Percentiles rank a stretch among this genome's conserved stretches.
These are phyloP conservation scores for Alosa sapidissima DNA, from an alignment of 2,797 vertebrate species.

Conservation along the genomic window DNA sequence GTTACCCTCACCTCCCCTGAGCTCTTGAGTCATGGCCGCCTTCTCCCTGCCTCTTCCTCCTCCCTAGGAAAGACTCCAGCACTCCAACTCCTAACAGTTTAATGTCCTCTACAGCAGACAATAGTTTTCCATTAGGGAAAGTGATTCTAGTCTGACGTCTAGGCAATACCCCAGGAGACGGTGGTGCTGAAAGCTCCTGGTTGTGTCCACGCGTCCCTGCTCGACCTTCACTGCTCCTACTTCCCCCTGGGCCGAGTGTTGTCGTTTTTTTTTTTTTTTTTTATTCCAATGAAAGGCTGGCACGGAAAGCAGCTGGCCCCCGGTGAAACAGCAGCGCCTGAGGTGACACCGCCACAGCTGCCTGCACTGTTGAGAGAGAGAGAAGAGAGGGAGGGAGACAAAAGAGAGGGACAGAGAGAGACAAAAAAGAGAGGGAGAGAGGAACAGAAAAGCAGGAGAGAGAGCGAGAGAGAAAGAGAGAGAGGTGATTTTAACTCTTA, in stretches of 20 bases:
- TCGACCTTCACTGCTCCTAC: not conserved
- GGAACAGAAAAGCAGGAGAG: not conserved
- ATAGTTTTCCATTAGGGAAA: conserved; percentile 76
- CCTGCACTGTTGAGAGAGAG: not conserved
- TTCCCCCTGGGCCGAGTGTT: not conserved
- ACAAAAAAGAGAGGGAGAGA: not conserved
- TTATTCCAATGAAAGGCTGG: not conserved
- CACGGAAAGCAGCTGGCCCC: not conserved
- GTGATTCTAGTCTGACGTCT: conserved; percentile 63
- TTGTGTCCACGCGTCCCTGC: conserved; percentile 3
- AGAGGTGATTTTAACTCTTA: not conserved
- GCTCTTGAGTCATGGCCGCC: not conserved
- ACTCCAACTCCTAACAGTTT: conserved; percentile 50
- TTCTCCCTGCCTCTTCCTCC: not conserved
- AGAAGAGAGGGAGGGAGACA: not conserved
- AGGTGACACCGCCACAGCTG: not conserved
- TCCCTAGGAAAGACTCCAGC: not conserved
- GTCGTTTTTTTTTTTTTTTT: not conserved
- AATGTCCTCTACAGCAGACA: conserved; percentile 67
- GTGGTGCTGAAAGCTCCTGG: conserved; percentile 2
- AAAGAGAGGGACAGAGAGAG: not conserved
- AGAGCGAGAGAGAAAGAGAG: not conserved
- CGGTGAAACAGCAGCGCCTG: not conserved
- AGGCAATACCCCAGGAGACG: conserved; percentile 47
- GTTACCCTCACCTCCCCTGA: not conserved